phyloP scores from a whole-genome alignment of 2,888 invertebrate species.

The Dione vanillae region DNA sequence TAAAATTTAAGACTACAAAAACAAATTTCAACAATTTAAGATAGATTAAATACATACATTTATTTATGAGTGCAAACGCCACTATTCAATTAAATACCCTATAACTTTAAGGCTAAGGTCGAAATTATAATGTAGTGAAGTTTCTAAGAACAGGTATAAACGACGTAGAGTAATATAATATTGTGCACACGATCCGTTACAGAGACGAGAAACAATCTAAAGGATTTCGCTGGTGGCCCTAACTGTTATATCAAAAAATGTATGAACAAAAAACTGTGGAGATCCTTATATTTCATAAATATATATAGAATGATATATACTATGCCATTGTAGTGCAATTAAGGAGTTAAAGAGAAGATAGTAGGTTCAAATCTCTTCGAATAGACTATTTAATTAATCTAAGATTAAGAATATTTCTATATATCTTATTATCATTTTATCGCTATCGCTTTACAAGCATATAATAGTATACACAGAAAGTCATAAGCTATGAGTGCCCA shows the following conservation, averaged over 20 bases:
- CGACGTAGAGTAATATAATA: constrained; percentile 68
- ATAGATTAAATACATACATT: neutral
- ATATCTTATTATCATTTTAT: too few relatives aligned
- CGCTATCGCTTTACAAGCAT: too few relatives aligned
- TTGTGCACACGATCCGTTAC: constrained; percentile 68
- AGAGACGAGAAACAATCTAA: constrained; percentile 65
- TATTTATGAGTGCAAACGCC: neutral
- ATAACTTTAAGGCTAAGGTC: neutral
- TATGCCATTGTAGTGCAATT: too few relatives aligned
- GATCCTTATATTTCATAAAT: constrained; percentile 31
- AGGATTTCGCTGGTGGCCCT: constrained; percentile 64
- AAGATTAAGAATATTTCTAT: too few relatives aligned
- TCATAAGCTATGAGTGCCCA: too few relatives aligned
- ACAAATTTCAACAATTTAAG: neutral
- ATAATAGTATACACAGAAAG: too few relatives aligned
- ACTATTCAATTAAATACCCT: constrained; percentile 18
- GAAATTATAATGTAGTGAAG: neutral
- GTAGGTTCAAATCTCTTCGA: too few relatives aligned
- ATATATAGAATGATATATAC: too few relatives aligned
- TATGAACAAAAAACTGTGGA: constrained; percentile 47
- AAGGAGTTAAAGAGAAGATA: too few relatives aligned
- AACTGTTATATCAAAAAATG: constrained; percentile 50
- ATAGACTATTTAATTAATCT: too few relatives aligned
- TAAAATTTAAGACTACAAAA: too few relatives aligned
- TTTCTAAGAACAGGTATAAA: constrained; percentile 40